Base-by-base conservation (phyloP, 2,888 invertebrate genomes). In the Embidobia sp. region DNA sequence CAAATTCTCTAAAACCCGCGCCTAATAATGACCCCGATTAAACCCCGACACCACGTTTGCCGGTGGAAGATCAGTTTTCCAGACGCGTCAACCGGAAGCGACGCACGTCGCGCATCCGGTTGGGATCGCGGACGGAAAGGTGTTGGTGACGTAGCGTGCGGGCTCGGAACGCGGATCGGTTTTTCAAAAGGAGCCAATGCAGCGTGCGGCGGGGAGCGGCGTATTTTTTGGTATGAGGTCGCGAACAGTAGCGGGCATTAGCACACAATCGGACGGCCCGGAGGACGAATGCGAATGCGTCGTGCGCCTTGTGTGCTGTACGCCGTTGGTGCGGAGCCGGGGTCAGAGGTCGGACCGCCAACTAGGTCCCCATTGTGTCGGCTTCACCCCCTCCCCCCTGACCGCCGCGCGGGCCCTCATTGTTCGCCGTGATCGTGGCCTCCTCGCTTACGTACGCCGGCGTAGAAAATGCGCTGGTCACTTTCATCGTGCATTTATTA, bases 211-310 rank as follows among this genome's bases (percentile, higher is more conserved):
- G n/a, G n/a, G n/a, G n/a, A n/a, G 51, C 13, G 13, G 27, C 44
- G 53, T 63, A 67, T 72, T 78, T 78, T 78, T 78, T 55, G 78
- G 78, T 76, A 73, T 78, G 69, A 72, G 76, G 63, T 72, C 75
- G 80, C 82, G 80, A 82, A 81, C 83, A 81, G 85, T 85, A 84
- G 86, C 84, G 81, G 78, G 78, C 86, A 89, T 89, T 89, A 89
- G 89, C 89, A 89, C 89, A 89, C 89, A 89, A 89, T 89, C 86
- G 89, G 84, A 84, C 83, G 85, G 83, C 84, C 84, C 85, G 83
- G 79, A 84, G 81, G 79, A 82, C 85, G 85, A 86, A 87, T 86
- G 85, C 83, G 85, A 81, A 84, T 83, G 86, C 83, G 81, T 66
- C 75, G 75, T 59, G 86, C 83, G 81, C 63, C 75, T 73, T 59